A percentile compares a stretch with the other conserved stretches of the same genome.
phyloP scores from a whole-genome alignment of 1,140 invertebrate genomes.

The Argopecten irradians region DNA sequence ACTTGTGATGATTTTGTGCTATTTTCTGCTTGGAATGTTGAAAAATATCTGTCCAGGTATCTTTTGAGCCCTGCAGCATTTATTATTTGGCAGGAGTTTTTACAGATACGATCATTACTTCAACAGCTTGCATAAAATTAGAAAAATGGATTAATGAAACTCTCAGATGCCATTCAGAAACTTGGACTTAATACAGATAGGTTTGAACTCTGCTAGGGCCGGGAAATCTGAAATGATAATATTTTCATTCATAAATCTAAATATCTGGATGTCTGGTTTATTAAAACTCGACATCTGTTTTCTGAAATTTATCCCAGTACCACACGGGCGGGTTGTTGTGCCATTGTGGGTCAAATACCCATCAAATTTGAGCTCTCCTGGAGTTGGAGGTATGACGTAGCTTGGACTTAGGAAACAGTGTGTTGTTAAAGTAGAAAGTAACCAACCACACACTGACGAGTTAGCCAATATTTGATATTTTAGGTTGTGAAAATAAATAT shows the following conservation, averaged over 20 bases:
- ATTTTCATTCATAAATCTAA: constrained; percentile 23
- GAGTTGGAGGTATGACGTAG: not conserved
- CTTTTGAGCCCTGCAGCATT: not conserved
- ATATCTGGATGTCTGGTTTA: constrained; percentile 9
- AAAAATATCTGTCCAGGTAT: not conserved
- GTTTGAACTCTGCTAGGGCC: not conserved
- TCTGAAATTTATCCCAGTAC: not conserved
- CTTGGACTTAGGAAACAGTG: not conserved
- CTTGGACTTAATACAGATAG: not conserved
- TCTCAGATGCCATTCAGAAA: not conserved
- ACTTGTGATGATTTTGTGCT: no score
- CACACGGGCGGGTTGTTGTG: not conserved
- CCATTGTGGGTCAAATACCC: not conserved
- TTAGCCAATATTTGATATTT: not conserved
- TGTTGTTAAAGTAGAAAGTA: not conserved
- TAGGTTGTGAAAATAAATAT: constrained; percentile 12
- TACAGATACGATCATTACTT: not conserved
- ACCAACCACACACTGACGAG: not conserved
- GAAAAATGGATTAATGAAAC: not conserved
- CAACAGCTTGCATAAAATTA: not conserved
- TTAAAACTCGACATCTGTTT: constrained; percentile 1
- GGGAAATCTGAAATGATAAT: constrained; percentile 4
- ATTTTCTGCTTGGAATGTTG: not conserved
- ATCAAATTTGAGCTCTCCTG: not conserved
- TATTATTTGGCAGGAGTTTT: not conserved